Conservation (phyloP, 2,113 vertebrate genomes). For the Oxyura jamaicensis region DNA sequence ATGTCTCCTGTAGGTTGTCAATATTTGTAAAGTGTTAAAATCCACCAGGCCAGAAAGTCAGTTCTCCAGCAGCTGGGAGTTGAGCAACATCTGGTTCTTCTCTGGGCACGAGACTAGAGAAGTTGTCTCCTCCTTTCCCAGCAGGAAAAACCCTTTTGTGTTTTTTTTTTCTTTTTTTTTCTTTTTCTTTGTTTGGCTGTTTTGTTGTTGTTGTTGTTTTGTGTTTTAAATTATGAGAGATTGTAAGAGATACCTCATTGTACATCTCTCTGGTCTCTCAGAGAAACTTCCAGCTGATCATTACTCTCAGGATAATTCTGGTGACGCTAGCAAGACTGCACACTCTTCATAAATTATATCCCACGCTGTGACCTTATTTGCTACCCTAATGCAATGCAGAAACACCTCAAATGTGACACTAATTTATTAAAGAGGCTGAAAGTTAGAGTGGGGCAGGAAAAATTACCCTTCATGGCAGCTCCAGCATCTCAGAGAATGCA, state of each 20-base stretch:
- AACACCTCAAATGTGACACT: neutral
- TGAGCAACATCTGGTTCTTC: neutral
- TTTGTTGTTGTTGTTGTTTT: no score
- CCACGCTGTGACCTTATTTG: neutral
- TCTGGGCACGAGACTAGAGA: neutral
- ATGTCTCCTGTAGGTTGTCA: neutral
- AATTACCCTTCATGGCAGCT: neutral
- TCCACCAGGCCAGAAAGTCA: conserved; percentile 25
- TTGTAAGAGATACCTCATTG: neutral
- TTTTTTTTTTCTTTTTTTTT: no score
- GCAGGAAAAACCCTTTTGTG: neutral
- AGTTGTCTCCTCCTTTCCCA: neutral
- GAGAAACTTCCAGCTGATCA: neutral
- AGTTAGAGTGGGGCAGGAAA: neutral
- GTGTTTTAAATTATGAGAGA: no score
- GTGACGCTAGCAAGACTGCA: neutral
- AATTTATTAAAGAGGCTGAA: neutral
- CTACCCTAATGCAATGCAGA: neutral
- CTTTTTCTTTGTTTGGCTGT: no score
- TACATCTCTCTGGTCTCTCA: neutral
- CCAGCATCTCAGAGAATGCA: rapidly evolving
- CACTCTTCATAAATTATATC: neutral
- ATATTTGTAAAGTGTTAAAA: conserved; percentile 41
- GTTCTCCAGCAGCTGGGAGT: neutral
- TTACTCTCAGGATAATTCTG: neutral